These are phyloP conservation scores for Tipula helvola DNA, from an alignment of 2,888 invertebrate genomes.

Conservation along the genomic window DNA sequence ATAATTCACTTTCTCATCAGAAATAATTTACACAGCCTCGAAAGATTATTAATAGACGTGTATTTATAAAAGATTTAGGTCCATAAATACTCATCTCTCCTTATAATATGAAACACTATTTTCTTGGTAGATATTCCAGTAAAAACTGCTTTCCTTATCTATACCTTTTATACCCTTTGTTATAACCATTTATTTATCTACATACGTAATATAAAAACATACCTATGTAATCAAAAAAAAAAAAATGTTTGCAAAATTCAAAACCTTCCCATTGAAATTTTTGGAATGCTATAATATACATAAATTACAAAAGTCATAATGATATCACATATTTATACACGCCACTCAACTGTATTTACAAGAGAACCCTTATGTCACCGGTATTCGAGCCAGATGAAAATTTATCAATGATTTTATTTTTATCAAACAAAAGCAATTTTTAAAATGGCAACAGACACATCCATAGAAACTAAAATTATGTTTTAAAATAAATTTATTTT, in stretches of 20 bases:
- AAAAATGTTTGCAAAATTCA: background rate
- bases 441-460: background rate
- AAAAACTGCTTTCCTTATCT: background rate
- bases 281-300: background rate
- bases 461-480: background rate
- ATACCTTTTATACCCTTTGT: background rate
- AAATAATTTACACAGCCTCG: background rate
- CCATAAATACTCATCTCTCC: background rate
- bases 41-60: background rate
- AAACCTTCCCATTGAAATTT: background rate
- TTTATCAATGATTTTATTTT: background rate
- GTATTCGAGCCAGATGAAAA: background rate
- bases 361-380: background rate
- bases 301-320: background rate
- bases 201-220: background rate
- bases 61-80: background rate
- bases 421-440: background rate
- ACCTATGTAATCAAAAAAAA: too few relatives aligned
- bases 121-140: background rate
- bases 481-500: background rate
- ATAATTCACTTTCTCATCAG: background rate
- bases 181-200: background rate
- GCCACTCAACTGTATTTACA: background rate
- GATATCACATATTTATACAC: background rate
- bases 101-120: background rate